phyloP scores from a whole-genome alignment of 1,140 invertebrate genomes.

The Scylla paramamosain region DNA sequence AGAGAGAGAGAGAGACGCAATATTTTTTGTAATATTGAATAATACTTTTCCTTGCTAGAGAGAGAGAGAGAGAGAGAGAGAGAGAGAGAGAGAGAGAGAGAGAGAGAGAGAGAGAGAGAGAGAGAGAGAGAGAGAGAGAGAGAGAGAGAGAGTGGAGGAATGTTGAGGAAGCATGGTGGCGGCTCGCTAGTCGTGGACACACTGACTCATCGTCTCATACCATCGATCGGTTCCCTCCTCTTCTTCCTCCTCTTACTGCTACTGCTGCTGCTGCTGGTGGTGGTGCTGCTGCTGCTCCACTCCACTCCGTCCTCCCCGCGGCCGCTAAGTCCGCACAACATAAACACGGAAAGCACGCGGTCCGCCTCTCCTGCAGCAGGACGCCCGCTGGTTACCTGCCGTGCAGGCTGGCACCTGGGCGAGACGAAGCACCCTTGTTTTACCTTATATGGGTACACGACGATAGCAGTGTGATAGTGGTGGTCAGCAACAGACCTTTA shows the following conservation, averaged over 20 bases:
- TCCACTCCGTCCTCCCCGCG: too few relatives aligned
- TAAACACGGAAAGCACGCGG: not conserved
- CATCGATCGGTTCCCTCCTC: constrained; percentile 8
- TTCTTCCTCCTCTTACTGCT: not conserved
- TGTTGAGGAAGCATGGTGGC: not conserved
- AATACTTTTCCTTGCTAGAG: not conserved
- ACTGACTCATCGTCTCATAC: not conserved
- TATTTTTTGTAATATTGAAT: too few relatives aligned
- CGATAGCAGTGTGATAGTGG: too few relatives aligned
- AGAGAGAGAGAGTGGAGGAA: not conserved
- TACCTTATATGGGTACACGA: too few relatives aligned
- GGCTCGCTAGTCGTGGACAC: not conserved
- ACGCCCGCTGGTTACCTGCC: too few relatives aligned
- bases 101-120: not conserved
- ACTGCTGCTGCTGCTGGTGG: not conserved
- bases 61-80: not conserved
- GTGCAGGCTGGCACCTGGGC: too few relatives aligned
- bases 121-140: not conserved
- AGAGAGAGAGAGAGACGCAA: not conserved
- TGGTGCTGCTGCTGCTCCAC: not conserved
- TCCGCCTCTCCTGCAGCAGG: not conserved
- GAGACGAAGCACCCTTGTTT: too few relatives aligned
- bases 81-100: not conserved
- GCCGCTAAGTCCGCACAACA: not conserved
- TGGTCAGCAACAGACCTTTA: too few relatives aligned